Conservation (phyloP, 1,140 invertebrate genomes). For the Drosophila cardini region DNA sequence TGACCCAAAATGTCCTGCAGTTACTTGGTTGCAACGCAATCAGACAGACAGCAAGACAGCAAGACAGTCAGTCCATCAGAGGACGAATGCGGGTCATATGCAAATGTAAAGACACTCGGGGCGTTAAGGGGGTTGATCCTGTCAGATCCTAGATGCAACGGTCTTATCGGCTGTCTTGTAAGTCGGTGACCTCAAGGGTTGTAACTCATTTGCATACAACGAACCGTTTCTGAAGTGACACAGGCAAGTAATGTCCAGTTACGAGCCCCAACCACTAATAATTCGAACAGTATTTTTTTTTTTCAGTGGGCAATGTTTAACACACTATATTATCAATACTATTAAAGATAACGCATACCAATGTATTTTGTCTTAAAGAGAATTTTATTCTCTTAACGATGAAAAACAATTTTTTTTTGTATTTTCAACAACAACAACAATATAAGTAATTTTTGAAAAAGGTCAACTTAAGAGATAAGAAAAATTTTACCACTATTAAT, state of each 20-base stretch:
- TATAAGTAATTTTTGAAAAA: no score
- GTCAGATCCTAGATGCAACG: slow-evolving; percentile 23
- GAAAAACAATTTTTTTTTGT: no score
- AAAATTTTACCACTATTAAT: no score
- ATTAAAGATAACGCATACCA: no score
- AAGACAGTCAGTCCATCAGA: slow-evolving; percentile 47
- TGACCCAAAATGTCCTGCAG: slow-evolving; percentile 76
- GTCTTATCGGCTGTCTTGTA: slow-evolving; percentile 53
- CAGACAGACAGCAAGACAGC: slow-evolving; percentile 13
- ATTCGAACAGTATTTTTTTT: no score
- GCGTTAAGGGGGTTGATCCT: slow-evolving; percentile 36
- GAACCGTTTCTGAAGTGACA: slow-evolving; percentile 49
- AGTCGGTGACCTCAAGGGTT: slow-evolving; percentile 68
- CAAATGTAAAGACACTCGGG: slow-evolving; percentile 39
- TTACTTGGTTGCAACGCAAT: slow-evolving; percentile 62
- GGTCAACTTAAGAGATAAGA: no score
- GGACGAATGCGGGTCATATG: slow-evolving; percentile 66
- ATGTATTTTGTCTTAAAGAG: no score
- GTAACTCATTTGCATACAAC: slow-evolving; percentile 69
- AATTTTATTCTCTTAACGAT: no score
- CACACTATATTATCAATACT: no score
- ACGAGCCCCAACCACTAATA: no score
- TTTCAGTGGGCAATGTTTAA: no score
- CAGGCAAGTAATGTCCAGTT: slow-evolving; percentile 61
- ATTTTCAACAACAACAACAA: no score